phyloP scores from a whole-genome alignment of 2,113 vertebrate species.

The Myocastor coypus region DNA sequence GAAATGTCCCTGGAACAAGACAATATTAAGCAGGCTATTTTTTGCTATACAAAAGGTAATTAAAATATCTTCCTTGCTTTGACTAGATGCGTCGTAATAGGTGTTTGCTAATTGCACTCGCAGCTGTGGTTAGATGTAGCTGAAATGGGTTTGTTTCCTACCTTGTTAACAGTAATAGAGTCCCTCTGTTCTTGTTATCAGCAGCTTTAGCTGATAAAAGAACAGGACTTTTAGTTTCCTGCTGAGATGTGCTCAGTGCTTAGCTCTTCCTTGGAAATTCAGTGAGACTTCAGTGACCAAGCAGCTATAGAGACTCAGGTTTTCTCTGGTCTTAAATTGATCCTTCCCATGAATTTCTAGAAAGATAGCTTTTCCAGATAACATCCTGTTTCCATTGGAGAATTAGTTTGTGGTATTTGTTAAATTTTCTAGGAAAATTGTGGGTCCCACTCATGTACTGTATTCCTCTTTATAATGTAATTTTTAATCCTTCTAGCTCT shows the following conservation, averaged over 20 bases:
- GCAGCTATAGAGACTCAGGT: background rate
- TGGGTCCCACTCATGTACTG: background rate
- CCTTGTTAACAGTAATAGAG: background rate
- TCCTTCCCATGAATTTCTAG: background rate
- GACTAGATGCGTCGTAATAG: background rate
- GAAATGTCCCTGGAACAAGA: conserved; percentile 99
- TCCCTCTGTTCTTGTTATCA: conserved; percentile 12
- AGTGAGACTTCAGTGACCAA: background rate
- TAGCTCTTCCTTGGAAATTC: background rate
- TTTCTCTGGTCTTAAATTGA: background rate
- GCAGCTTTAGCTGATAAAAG: background rate
- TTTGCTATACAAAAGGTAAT: conserved; percentile 98
- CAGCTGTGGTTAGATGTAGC: background rate
- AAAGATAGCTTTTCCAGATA: conserved; percentile 33
- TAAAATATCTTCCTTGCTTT: conserved; percentile 20
- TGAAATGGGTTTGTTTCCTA: background rate
- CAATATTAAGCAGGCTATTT: conserved; percentile 97
- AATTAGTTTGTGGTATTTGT: conserved; percentile 3
- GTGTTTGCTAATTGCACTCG: background rate
- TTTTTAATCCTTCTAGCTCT: conserved; percentile 88
- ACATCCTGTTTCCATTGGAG: background rate
- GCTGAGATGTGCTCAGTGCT: background rate
- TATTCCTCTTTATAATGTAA: background rate
- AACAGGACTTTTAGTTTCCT: background rate
- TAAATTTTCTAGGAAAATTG: conserved; percentile 7